phyloP scores from a whole-genome alignment of 1,140 invertebrate genomes.

The Glomeris maerens region DNA sequence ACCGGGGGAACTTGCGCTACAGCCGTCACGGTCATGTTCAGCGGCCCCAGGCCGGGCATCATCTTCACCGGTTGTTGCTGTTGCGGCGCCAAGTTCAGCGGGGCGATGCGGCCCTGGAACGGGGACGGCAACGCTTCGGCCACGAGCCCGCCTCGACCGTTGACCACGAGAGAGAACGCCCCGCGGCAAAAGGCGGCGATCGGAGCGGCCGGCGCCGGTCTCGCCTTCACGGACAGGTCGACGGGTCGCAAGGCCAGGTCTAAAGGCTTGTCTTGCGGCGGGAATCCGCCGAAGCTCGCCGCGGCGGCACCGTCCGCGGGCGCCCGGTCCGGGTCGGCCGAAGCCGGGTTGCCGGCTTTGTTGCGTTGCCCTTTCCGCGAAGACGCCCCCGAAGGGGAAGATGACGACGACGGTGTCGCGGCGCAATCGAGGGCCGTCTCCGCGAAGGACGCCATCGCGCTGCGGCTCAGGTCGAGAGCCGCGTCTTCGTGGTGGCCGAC shows the following conservation, averaged over 20 bases:
- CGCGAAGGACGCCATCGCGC: conserved; percentile 10
- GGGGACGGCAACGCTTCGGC: conserved; percentile 16
- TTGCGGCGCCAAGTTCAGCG: not conserved
- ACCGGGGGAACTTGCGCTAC: conserved; percentile 1
- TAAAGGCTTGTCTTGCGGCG: conserved; percentile 43
- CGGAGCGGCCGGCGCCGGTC: conserved; percentile 2
- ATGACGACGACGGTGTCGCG: conserved; percentile 16
- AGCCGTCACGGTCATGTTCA: conserved; percentile 3
- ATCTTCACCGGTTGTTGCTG: not conserved
- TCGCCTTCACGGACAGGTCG: conserved; percentile 69
- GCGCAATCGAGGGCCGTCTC: conserved; percentile 11
- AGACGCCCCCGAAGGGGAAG: too few relatives aligned
- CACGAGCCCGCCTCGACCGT: conserved; percentile 11
- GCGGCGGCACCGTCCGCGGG: not conserved
- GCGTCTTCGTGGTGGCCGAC: not conserved
- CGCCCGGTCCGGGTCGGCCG: conserved; percentile 8
- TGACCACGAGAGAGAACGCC: not conserved
- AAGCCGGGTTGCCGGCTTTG: conserved; percentile 7
- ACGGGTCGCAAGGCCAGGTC: conserved; percentile 66
- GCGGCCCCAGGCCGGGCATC: conserved; percentile 9
- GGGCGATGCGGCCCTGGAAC: too few relatives aligned
- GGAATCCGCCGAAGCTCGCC: not conserved
- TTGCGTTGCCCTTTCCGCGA: too few relatives aligned
- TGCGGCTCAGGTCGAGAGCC: conserved; percentile 9
- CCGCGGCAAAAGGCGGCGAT: conserved; percentile 11